A percentile compares a stretch with the other conserved stretches of the same genome.
Evolutionary conservation across 2,888 invertebrate species (phyloP).

Genomic region (Anorthoa munda): DNA sequence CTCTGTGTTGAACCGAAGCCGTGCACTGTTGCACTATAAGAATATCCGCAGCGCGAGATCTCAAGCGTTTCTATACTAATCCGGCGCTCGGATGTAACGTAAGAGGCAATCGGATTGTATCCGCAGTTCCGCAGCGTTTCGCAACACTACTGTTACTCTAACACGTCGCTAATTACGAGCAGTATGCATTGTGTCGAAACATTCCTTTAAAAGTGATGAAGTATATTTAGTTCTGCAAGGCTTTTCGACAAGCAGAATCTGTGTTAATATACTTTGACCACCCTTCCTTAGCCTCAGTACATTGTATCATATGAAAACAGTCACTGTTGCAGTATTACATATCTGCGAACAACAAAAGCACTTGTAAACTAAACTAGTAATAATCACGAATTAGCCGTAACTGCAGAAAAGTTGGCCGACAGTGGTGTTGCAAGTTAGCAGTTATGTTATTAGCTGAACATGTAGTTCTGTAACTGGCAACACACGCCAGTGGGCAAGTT

Average conservation of each 20-base stretch:
- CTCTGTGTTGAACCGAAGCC: background rate
- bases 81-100: background rate
- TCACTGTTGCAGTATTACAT: background rate
- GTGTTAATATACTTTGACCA: background rate
- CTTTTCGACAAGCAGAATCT: background rate
- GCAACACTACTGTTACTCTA: background rate
- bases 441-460: constrained; percentile 32
- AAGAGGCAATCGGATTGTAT: background rate
- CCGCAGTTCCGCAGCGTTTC: background rate
- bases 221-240: background rate
- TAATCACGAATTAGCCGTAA: constrained; percentile 27
- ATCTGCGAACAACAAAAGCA: background rate
- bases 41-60: background rate
- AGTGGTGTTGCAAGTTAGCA: constrained; percentile 32
- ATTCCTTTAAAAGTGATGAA: background rate
- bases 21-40: background rate
- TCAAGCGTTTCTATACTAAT: no score
- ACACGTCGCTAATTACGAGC: background rate
- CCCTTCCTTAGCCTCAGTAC: no score
- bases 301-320: background rate
- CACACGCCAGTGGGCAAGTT: constrained; percentile 24
- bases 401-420: constrained; percentile 42
- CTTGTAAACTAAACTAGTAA: constrained; percentile 30
- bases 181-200: background rate
- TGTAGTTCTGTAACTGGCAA: constrained; percentile 44